A percentile compares a stretch with the other conserved stretches of the same genome.
Evolutionary conservation across 2,797 vertebrate genomes (phyloP).

Genomic region (Cacajao melanocephalus): DNA sequence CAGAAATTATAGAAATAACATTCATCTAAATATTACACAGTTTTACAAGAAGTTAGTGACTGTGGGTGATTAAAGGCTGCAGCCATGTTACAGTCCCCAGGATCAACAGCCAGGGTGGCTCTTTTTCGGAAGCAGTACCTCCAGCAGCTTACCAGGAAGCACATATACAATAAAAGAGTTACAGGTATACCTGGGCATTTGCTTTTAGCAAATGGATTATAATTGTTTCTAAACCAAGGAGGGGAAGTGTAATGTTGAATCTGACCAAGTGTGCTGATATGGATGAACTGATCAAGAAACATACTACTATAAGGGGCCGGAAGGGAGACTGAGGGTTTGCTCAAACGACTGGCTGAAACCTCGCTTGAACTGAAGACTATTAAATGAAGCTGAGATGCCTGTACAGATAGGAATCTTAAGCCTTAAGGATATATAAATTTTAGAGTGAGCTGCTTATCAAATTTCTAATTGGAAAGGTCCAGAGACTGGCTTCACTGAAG

Average conservation of each 20-base stretch:
- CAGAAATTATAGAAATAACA: background rate
- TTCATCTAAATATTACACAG: background rate
- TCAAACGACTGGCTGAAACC: background rate
- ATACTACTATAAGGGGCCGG: background rate
- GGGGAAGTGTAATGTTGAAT: background rate
- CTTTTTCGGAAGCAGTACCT: background rate
- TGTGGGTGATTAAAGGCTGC: background rate
- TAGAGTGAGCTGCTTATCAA: background rate
- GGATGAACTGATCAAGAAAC: background rate
- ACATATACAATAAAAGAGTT: background rate
- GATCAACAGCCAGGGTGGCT: accelerated
- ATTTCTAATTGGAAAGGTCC: background rate
- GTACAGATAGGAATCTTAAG: background rate
- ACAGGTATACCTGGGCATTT: background rate
- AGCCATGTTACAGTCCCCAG: background rate
- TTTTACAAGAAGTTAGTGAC: background rate
- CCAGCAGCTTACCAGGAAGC: background rate
- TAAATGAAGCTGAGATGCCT: background rate
- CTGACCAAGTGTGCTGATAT: background rate
- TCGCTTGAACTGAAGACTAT: background rate
- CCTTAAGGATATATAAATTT: background rate
- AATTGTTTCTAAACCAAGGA: background rate
- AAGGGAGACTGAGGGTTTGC: background rate
- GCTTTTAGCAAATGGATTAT: background rate
- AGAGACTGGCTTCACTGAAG: background rate